Base-by-base conservation (phyloP, 2,888 invertebrate species). In the Gibbula magus region DNA sequence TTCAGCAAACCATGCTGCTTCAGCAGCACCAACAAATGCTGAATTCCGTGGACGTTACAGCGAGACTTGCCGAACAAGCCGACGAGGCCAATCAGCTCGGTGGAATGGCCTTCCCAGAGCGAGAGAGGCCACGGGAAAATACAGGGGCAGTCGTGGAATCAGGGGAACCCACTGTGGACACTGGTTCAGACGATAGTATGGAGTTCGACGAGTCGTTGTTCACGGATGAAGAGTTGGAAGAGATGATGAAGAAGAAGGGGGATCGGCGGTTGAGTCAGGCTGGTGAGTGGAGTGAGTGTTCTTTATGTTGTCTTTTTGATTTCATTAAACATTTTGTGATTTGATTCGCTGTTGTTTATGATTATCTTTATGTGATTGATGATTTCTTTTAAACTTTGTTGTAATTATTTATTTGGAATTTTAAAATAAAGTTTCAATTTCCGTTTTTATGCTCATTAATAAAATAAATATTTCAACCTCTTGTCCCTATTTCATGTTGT, bases 1-100 rank as follows among this genome's bases (percentile, higher is more conserved):
- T 89, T 18, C 89, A 89, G 80, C 88, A 88, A 66, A 83, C 85
- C 25, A 85, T 88, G 84, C 78, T 89, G 25, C 83, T 84, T 53
- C 86, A 86, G 78, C 88, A 87, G 56, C 88, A 87, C 53, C 87
- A 86, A 61, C 86, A 85, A 20, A 70, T 86, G 29, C 78, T 88
- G 53, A 86, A 84, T 75, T 86, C 86, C 78, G 83, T 80, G 61
- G 74, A 74, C 51, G 51, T 74, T 22, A 74, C 74, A 18, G 74
- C 74, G 2, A 39, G 74, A 5, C 74, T 74, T 8, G 74, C 74
- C 20, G 74, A 74, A 51, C 74, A 74, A 51, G 74, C 74, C 7
- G 74, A 74, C 25, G 74, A 74, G 25, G 74, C 25, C 4, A 45
- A 51, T 25, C 74, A 74, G 74, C 51, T 51, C 7, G 74, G 74